Evolutionary conservation across 2,888 invertebrate species (phyloP).

Genomic region (Dolomedes plantarius): DNA sequence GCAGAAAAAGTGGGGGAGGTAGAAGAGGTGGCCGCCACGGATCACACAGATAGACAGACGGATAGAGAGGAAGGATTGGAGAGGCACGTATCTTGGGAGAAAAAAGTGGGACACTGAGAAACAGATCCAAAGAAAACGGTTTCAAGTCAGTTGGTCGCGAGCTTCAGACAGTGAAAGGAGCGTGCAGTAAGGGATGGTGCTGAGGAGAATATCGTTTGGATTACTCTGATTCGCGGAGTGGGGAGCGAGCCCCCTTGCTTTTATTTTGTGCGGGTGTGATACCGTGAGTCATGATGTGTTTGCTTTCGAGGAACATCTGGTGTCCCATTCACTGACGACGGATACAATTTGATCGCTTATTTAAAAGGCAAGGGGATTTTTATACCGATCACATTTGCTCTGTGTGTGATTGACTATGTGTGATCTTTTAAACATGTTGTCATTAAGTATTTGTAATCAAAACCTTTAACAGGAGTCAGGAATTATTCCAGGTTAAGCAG

Average conservation of each 20-base stretch:
- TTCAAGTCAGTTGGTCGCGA: constrained; percentile 50
- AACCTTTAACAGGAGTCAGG: too few species aligned
- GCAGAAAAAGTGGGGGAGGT: background rate
- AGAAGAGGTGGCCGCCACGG: background rate
- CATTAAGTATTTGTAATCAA: too few species aligned
- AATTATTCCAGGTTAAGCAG: too few species aligned
- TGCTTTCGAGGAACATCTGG: constrained; percentile 44
- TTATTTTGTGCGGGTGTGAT: constrained; percentile 44
- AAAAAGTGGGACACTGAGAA: constrained; percentile 14
- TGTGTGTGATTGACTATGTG: too few species aligned
- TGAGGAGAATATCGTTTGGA: background rate
- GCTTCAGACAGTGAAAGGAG: constrained; percentile 6
- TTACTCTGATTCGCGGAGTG: background rate
- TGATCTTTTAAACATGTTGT: too few species aligned
- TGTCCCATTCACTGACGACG: constrained; percentile 37
- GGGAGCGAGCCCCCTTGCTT: background rate
- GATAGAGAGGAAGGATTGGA: constrained; percentile 48
- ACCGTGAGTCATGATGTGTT: constrained; percentile 55
- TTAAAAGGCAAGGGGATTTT: constrained; percentile 23
- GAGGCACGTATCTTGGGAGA: background rate
- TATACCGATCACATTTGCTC: background rate
- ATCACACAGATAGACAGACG: constrained; percentile 17
- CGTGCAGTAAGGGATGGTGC: background rate
- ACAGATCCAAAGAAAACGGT: constrained; percentile 33
- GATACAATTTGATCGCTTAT: constrained; percentile 15